Base-by-base conservation (phyloP, 2,797 vertebrate genomes). In the Myotis myotis region DNA sequence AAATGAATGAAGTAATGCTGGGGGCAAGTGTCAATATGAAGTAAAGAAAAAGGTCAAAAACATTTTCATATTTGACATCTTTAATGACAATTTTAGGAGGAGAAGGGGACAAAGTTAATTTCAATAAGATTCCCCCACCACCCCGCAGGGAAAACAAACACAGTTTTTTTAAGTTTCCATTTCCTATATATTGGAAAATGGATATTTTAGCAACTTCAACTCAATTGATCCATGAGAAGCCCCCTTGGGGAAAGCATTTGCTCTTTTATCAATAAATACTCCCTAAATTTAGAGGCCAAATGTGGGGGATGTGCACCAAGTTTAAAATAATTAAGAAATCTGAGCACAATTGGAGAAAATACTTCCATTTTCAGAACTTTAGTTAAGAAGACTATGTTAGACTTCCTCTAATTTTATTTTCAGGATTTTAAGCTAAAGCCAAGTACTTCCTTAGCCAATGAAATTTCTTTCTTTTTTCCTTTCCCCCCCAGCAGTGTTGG, bases 351-450 rank as follows among this genome's bases (percentile, higher is more conserved):
- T 38, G 64, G 68, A 88, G 36, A 49, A n/a, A 82, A 28, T 19
- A 16, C 87, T 88, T 86, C 3, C 28, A 20, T 71, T 88, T 93
- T 86, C 47, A 71, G 25, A 83, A 70, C 79, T 95, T 94, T 53
- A 55, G 72, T 0, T 87, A 75, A 86, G 19, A 80, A 64, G 25
- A 76, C 6, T 47, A 57, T 75, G n/a, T 64, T 66, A 64, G 55
- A 53, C 44, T 47, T 41, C 38, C 72, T 85, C 15, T 72, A 62
- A n/a, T 91, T 72, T 33, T 72, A 72, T 85, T 38, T 74, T 85
- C 20, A 41, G n/a, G 68, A 76, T 87, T 71, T 88, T 87, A 71
- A 91, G 38, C 53, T 62, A 75, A 64, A 83, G 28, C 13, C 16
- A 47, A 38, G 11, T 25, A 78, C 3, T 83, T 41, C 3, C 3